A percentile compares a stretch with the other conserved stretches of the same genome.
These are phyloP conservation scores for Apogon hyalosoma DNA, from an alignment of 2,797 vertebrate genomes.

Conservation along the genomic window DNA sequence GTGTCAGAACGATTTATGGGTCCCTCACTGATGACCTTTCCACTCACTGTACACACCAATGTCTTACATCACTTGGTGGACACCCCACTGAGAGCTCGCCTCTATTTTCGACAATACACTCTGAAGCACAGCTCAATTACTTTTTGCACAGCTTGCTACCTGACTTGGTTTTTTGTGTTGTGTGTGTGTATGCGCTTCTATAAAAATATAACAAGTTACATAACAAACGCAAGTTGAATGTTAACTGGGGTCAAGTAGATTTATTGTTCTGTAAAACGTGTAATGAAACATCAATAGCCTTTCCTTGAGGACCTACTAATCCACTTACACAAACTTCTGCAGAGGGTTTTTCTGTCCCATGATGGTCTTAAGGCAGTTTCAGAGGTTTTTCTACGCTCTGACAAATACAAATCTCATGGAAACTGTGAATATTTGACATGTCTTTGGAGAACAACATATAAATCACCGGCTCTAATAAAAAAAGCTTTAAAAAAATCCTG, in stretches of 20 bases:
- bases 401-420: constrained; percentile 14
- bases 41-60: constrained; percentile 14
- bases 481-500: background rate
- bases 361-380: background rate
- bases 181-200: background rate
- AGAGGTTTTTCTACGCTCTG: background rate
- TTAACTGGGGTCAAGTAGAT: constrained; percentile 18
- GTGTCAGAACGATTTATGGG: constrained; percentile 70
- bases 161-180: constrained; percentile 17
- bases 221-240: background rate
- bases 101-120: constrained; percentile 29
- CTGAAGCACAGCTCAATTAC: constrained; percentile 35
- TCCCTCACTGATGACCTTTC: constrained; percentile 69
- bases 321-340: constrained; percentile 14
- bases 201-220: constrained; percentile 1
- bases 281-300: constrained; percentile 22
- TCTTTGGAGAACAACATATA: background rate
- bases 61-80: constrained; percentile 43
- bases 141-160: background rate
- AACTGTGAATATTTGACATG: constrained; percentile 9
- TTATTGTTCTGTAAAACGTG: constrained; percentile 19
- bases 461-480: background rate
- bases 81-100: constrained; percentile 38
- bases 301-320: constrained; percentile 18
- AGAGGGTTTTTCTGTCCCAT: background rate